phyloP scores from a whole-genome alignment of 2,113 vertebrate species.

The Riparia riparia region DNA sequence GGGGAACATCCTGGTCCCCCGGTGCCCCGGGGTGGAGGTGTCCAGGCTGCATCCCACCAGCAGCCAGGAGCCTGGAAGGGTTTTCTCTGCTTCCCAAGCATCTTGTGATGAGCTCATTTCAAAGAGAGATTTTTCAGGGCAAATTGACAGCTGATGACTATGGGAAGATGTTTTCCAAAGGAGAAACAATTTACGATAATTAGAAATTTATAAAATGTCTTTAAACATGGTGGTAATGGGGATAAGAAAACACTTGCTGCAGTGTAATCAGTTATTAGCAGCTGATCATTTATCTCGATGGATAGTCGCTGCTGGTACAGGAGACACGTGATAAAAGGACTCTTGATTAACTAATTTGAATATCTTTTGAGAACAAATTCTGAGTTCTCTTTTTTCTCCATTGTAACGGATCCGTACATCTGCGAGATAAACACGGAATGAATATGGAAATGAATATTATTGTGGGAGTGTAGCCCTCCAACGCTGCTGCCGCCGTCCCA shows the following conservation, averaged over 20 bases:
- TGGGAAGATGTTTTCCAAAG: constrained; percentile 73
- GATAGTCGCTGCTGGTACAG: constrained; percentile 70
- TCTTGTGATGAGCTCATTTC: background rate
- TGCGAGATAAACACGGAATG: constrained; percentile 67
- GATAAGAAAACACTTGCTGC: constrained; percentile 78
- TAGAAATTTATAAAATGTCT: constrained; percentile 81
- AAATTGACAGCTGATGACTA: constrained; percentile 45
- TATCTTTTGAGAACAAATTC: constrained; percentile 83
- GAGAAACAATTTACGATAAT: constrained; percentile 80
- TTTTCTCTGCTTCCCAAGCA: background rate
- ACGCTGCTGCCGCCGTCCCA: background rate
- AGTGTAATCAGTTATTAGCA: constrained; percentile 82
- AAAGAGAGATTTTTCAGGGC: constrained; percentile 25
- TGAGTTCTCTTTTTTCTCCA: constrained; percentile 76
- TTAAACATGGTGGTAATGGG: constrained; percentile 76
- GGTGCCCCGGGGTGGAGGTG: accelerated
- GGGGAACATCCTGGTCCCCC: background rate
- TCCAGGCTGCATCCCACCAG: background rate
- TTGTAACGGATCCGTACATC: constrained; percentile 79
- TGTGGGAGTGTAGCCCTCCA: constrained; percentile 34
- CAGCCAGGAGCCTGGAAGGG: background rate
- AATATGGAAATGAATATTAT: constrained; percentile 64
- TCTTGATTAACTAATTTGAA: constrained; percentile 87
- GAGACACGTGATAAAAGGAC: constrained; percentile 77
- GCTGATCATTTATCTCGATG: constrained; percentile 81